Percentiles rank a stretch among this genome's conserved stretches.
These are phyloP conservation scores for Brachyptera putata DNA, from an alignment of 2,888 invertebrate species.

Conservation along the genomic window DNA sequence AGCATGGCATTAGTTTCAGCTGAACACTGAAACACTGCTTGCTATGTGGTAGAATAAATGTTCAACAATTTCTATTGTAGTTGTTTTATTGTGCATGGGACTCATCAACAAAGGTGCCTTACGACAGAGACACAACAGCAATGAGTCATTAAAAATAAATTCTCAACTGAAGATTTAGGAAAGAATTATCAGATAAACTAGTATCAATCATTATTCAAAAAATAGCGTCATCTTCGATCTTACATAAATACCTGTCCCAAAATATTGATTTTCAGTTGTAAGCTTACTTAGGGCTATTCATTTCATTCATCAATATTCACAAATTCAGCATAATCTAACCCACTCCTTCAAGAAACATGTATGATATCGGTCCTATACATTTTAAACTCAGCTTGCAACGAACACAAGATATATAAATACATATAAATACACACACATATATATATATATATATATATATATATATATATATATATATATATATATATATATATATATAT, in stretches of 20 bases:
- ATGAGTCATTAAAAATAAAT: neutral
- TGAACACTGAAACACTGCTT: too few relatives aligned
- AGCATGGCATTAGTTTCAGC: too few relatives aligned
- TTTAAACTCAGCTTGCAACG: too few relatives aligned
- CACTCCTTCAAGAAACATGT: neutral
- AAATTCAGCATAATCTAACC: neutral
- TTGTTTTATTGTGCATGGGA: constrained; percentile 19
- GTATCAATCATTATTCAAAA: neutral
- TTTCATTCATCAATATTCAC: neutral
- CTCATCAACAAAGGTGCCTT: constrained; percentile 13
- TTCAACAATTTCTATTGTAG: too few relatives aligned
- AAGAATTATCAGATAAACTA: neutral
- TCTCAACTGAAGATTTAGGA: neutral
- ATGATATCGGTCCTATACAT: too few relatives aligned
- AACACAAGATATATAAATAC: too few relatives aligned
- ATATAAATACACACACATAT: too few relatives aligned
- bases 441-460: too few relatives aligned
- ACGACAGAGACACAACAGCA: constrained; percentile 10
- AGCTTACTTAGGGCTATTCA: too few relatives aligned
- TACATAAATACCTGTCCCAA: neutral
- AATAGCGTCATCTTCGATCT: neutral
- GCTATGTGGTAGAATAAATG: too few relatives aligned
- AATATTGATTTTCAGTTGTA: neutral
- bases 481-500: too few relatives aligned
- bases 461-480: too few relatives aligned